Percentiles rank a stretch among this genome's conserved stretches.
Conservation (phyloP, 2,888 invertebrate species). For the Byasa hedistus region DNA sequence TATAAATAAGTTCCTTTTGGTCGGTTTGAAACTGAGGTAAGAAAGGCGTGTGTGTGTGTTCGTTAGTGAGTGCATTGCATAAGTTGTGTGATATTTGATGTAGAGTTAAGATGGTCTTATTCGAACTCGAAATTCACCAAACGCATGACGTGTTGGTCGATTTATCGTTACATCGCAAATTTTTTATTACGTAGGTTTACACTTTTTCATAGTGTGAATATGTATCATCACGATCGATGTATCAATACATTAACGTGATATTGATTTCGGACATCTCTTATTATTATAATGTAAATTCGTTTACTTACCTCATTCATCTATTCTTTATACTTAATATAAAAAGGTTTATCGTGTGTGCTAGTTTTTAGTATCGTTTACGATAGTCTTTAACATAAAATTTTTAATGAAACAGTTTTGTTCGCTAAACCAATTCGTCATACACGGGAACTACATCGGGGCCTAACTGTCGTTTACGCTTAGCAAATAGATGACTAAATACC, state of each 20-base stretch:
- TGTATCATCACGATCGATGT: constrained; percentile 8
- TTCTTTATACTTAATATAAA: constrained; percentile 59
- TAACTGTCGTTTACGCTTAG: constrained; percentile 59
- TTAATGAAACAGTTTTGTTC: constrained; percentile 37
- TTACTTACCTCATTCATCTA: constrained; percentile 64
- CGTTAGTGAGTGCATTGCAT: constrained; percentile 27
- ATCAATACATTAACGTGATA: not conserved
- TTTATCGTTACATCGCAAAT: constrained; percentile 12
- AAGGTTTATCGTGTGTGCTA: constrained; percentile 53
- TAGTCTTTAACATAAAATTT: constrained; percentile 38
- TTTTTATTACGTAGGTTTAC: constrained; percentile 53
- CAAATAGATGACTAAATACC: constrained; percentile 63
- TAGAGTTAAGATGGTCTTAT: constrained; percentile 55
- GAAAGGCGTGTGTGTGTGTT: constrained; percentile 4
- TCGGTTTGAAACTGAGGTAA: constrained; percentile 45
- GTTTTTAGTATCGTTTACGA: constrained; percentile 56
- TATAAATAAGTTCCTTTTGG: constrained; percentile 53
- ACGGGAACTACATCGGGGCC: constrained; percentile 50
- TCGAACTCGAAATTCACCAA: constrained; percentile 56
- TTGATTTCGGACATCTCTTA: not conserved
- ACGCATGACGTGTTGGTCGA: constrained; percentile 56
- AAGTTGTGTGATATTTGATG: constrained; percentile 55
- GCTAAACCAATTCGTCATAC: constrained; percentile 33
- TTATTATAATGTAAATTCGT: constrained; percentile 29
- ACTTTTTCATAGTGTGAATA: constrained; percentile 40